Evolutionary conservation across 2,888 invertebrate genomes (phyloP).

Genomic region (Andrena dorsata): DNA sequence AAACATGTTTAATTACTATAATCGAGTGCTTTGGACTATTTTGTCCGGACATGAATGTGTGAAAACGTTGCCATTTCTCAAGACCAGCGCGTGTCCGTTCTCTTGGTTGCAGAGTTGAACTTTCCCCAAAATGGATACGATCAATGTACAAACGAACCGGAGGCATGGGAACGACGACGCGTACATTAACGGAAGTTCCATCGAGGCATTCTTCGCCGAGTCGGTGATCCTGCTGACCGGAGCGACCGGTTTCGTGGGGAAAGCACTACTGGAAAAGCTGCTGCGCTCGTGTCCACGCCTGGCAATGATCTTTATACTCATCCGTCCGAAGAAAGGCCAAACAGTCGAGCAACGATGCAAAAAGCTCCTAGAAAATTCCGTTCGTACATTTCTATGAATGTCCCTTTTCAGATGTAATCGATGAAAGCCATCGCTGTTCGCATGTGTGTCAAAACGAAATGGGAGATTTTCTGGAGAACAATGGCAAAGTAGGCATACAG

Average conservation of each 20-base stretch:
- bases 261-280: constrained; percentile 96
- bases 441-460: too few relatives aligned
- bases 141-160: constrained; percentile 76
- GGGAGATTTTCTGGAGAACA: too few relatives aligned
- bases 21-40: too few relatives aligned
- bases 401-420: background rate
- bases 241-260: constrained; percentile 96
- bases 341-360: constrained; percentile 90
- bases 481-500: too few relatives aligned
- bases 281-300: constrained; percentile 93
- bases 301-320: constrained; percentile 91
- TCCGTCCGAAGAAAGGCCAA: constrained; percentile 91
- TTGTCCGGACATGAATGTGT: too few relatives aligned
- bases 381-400: constrained; percentile 72
- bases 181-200: constrained; percentile 74
- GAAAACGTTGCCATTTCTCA: too few relatives aligned
- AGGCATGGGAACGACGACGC: constrained; percentile 70
- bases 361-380: constrained; percentile 90
- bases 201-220: constrained; percentile 86
- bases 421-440: background rate
- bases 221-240: constrained; percentile 87
- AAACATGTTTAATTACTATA: too few relatives aligned
- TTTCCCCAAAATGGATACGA: constrained; percentile 77
- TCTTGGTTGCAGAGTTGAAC: constrained; percentile 61
- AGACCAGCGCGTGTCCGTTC: too few relatives aligned